Percentiles rank a stretch among this genome's conserved stretches.
These are phyloP conservation scores for Bovichtus diacanthus DNA, from an alignment of 2,797 vertebrate species.

Conservation along the genomic window DNA sequence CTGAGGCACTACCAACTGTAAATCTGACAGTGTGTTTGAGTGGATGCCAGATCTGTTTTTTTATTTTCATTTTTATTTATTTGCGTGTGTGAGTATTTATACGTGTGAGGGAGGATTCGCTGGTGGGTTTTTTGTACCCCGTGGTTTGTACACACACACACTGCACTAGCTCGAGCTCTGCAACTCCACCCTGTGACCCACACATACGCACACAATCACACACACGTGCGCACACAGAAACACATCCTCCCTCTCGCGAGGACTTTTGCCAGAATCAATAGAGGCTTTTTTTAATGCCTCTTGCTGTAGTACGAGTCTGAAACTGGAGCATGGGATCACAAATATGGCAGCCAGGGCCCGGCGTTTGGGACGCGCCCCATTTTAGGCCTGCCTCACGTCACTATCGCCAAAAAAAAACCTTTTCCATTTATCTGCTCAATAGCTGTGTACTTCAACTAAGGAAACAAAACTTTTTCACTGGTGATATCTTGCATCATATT, in stretches of 20 bases:
- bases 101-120: slow-evolving; percentile 59
- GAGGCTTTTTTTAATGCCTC: slow-evolving; percentile 82
- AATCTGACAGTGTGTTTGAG: slow-evolving; percentile 56
- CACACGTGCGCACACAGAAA: slow-evolving; percentile 30
- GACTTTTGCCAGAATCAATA: slow-evolving; percentile 84
- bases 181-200: slow-evolving; percentile 68
- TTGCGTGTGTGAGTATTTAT: slow-evolving; percentile 45
- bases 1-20: slow-evolving; percentile 38
- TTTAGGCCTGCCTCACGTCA: slow-evolving; percentile 48
- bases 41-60: slow-evolving; percentile 43
- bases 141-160: slow-evolving; percentile 51
- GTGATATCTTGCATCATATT: not conserved
- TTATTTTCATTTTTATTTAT: not conserved
- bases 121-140: slow-evolving; percentile 57
- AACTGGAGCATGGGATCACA: slow-evolving; percentile 72
- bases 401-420: slow-evolving; percentile 11
- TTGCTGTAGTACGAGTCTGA: slow-evolving; percentile 74
- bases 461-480: slow-evolving; percentile 5
- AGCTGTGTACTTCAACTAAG: slow-evolving; percentile 7
- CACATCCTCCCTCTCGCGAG: slow-evolving; percentile 75
- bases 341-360: slow-evolving; percentile 54
- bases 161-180: slow-evolving; percentile 37
- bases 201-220: slow-evolving; percentile 39
- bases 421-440: slow-evolving; percentile 23
- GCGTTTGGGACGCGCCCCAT: slow-evolving; percentile 55